These are phyloP conservation scores for Onychostruthus taczanowskii DNA, from an alignment of 2,113 vertebrate species.

Conservation along the genomic window DNA sequence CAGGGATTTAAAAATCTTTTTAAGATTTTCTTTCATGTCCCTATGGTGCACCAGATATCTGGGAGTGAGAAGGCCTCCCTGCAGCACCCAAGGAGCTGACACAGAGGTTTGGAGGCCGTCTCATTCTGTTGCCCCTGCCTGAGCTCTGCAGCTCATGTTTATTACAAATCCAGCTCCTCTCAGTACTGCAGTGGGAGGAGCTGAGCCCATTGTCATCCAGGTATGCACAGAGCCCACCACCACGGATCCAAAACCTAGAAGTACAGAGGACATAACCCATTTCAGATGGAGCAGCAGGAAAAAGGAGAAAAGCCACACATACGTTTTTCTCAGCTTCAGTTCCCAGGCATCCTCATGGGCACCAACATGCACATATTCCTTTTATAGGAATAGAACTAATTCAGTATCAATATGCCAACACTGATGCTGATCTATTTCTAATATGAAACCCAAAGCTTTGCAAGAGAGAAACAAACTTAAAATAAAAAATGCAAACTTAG, in stretches of 20 bases:
- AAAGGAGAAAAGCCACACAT: not conserved
- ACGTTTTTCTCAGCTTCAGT: not conserved
- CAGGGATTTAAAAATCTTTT: not conserved
- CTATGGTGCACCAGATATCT: rapidly evolving
- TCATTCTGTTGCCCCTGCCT: not conserved
- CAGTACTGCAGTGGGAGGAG: not conserved
- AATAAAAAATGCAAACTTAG: not conserved
- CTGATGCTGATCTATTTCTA: not conserved
- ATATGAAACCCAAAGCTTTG: not conserved
- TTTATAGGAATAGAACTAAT: not conserved
- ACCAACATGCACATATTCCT: not conserved
- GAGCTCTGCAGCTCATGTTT: not conserved
- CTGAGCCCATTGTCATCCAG: not conserved
- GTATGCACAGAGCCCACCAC: not conserved
- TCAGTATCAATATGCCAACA: not conserved
- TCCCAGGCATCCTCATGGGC: not conserved
- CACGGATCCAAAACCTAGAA: not conserved
- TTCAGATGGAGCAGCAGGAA: not conserved
- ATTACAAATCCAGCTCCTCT: constrained; percentile 8
- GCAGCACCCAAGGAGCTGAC: not conserved
- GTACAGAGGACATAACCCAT: not conserved
- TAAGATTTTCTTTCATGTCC: not conserved
- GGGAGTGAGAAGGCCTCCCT: not conserved
- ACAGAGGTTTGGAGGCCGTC: not conserved
- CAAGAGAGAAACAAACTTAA: not conserved